Percentiles rank a stretch among this genome's conserved stretches.
Conservation (phyloP, 2,113 vertebrate species). For the Cacatua alba region DNA sequence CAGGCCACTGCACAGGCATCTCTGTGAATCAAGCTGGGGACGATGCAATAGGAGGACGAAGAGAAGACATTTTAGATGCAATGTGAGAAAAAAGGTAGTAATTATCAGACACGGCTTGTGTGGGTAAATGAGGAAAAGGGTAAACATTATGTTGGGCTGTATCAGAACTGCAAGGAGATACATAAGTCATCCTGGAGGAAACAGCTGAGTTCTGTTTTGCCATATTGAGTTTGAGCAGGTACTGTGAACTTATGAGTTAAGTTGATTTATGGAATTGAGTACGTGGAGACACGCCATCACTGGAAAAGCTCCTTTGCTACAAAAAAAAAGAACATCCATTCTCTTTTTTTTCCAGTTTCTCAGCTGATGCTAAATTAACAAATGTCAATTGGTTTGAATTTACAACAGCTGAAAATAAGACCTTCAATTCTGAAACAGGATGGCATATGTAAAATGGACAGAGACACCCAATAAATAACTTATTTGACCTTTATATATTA, state of each 20-base stretch:
- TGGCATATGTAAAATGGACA: background rate
- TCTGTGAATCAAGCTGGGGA: background rate
- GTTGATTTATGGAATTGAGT: background rate
- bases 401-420: slow-evolving; percentile 14
- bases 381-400: background rate
- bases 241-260: background rate
- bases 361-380: background rate
- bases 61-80: background rate
- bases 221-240: background rate
- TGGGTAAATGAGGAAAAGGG: background rate
- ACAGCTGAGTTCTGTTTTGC: background rate
- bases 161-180: background rate
- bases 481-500: slow-evolving; percentile 35
- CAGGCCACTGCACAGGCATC: background rate
- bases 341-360: background rate
- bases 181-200: background rate
- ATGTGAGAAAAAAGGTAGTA: background rate
- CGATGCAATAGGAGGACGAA: background rate
- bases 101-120: background rate
- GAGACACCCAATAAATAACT: slow-evolving; percentile 28
- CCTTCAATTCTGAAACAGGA: background rate
- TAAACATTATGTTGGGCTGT: background rate
- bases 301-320: background rate
- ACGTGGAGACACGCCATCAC: background rate
- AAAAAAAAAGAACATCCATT: background rate